Conservation (phyloP, 2,888 invertebrate genomes). For the Diaphora mendica region DNA sequence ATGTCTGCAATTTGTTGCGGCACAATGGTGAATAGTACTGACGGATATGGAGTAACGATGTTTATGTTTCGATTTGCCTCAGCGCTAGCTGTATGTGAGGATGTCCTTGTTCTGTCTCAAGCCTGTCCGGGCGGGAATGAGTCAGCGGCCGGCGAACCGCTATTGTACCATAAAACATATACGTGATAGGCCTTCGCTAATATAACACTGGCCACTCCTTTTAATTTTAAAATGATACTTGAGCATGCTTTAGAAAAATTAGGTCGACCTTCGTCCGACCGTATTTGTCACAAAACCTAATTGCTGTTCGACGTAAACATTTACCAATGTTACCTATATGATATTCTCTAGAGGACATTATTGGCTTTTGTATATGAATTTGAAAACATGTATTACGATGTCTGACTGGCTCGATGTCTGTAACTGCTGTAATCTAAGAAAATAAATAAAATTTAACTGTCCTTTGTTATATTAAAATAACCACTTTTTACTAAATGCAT, state of each 20-base stretch:
- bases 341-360: constrained; percentile 38
- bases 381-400: constrained; percentile 22
- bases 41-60: constrained; percentile 84
- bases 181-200: constrained; percentile 64
- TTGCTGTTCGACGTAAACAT: constrained; percentile 21
- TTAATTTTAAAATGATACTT: constrained; percentile 35
- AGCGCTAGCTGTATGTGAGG: constrained; percentile 66
- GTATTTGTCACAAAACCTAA: constrained; percentile 44
- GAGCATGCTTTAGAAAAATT: constrained; percentile 31
- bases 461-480: too few relatives aligned
- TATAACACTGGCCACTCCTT: constrained; percentile 46
- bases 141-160: constrained; percentile 69
- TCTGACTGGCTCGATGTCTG: constrained; percentile 13
- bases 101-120: constrained; percentile 80
- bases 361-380: constrained; percentile 6
- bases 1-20: constrained; percentile 81
- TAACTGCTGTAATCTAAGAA: constrained; percentile 16
- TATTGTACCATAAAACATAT: constrained; percentile 68
- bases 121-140: constrained; percentile 70
- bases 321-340: constrained; percentile 10
- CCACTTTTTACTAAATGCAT: too few relatives aligned
- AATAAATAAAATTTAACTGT: too few relatives aligned
- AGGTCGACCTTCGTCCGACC: constrained; percentile 35
- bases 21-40: constrained; percentile 81
- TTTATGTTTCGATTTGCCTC: constrained; percentile 80